These are phyloP conservation scores for Bombus soroeensis DNA, from an alignment of 1,140 invertebrate genomes.

Conservation along the genomic window DNA sequence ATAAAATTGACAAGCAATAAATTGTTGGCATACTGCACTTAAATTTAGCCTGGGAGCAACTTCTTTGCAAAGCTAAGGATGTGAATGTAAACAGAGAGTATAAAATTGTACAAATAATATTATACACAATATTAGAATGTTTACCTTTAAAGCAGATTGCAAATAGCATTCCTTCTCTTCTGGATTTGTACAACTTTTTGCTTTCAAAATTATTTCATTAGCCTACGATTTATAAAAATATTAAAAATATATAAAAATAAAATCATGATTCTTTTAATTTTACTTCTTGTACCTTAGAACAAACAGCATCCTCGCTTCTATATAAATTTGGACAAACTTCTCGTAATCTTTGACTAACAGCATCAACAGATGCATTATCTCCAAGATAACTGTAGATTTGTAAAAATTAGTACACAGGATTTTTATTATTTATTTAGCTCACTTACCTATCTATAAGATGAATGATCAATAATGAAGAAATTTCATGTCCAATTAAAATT, in stretches of 20 bases:
- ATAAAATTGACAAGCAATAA: slow-evolving; percentile 91
- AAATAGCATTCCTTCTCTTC: slow-evolving; percentile 90
- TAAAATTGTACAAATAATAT: slow-evolving; percentile 19
- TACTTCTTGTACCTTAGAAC: slow-evolving; percentile 89
- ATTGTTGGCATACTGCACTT: slow-evolving; percentile 89
- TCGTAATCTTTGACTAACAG: slow-evolving; percentile 93
- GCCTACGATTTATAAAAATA: slow-evolving; percentile 83
- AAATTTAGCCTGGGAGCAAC: slow-evolving; percentile 92
- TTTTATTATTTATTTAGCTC: slow-evolving; percentile 12
- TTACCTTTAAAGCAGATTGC: slow-evolving; percentile 87
- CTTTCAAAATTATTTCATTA: slow-evolving; percentile 93
- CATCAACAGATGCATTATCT: slow-evolving; percentile 97
- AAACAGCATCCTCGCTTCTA: slow-evolving; percentile 96
- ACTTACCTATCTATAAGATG: slow-evolving; percentile 87
- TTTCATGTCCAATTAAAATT: slow-evolving; percentile 92
- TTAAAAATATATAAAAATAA: slow-evolving; percentile 1
- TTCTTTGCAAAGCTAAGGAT: slow-evolving; percentile 90
- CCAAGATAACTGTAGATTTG: slow-evolving; percentile 89
- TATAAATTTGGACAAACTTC: slow-evolving; percentile 97
- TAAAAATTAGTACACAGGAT: slow-evolving; percentile 25
- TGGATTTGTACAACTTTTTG: slow-evolving; percentile 87
- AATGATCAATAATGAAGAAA: slow-evolving; percentile 89
- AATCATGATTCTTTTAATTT: slow-evolving; percentile 12
- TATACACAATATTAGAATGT: background rate
- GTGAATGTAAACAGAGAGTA: slow-evolving; percentile 10